Percentiles rank a stretch among this genome's conserved stretches.
Conservation (phyloP, 2,797 vertebrate species). For the Carcharodon carcharias region DNA sequence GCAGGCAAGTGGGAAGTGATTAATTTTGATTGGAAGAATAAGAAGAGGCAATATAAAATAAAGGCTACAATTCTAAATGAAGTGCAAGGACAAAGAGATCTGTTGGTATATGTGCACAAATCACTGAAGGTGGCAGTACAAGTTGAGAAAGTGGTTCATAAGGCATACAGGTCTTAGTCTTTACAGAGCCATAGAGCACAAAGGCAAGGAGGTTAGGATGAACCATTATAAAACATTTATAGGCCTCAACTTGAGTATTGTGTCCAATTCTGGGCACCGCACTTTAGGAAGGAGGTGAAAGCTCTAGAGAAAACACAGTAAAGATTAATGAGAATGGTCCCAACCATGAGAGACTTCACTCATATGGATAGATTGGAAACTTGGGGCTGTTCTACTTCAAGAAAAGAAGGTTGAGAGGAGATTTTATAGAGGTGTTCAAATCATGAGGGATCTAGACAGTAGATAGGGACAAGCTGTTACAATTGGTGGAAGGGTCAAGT, state of each 20-base stretch:
- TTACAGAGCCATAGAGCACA: too few relatives aligned
- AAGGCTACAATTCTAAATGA: neutral
- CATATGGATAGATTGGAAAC: neutral
- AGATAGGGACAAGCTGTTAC: neutral
- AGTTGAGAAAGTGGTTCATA: too few relatives aligned
- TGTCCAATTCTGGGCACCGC: neutral
- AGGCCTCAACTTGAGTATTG: neutral
- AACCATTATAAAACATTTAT: neutral
- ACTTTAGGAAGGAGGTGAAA: neutral
- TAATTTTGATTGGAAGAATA: neutral
- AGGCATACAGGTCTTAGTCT: too few relatives aligned
- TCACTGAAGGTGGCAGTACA: too few relatives aligned
- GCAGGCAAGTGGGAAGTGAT: neutral
- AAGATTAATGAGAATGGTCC: neutral
- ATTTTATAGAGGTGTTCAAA: neutral
- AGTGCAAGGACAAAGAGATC: neutral
- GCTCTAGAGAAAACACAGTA: neutral
- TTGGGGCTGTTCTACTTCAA: neutral
- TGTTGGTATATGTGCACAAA: too few relatives aligned
- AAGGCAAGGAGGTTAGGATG: neutral
- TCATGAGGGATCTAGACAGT: neutral
- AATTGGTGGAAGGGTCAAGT: neutral
- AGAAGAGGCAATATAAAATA: neutral
- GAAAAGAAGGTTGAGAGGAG: neutral
- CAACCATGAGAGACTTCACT: neutral